phyloP scores from a whole-genome alignment of 2,888 invertebrate genomes.

The Onthophagus sagittarius region DNA sequence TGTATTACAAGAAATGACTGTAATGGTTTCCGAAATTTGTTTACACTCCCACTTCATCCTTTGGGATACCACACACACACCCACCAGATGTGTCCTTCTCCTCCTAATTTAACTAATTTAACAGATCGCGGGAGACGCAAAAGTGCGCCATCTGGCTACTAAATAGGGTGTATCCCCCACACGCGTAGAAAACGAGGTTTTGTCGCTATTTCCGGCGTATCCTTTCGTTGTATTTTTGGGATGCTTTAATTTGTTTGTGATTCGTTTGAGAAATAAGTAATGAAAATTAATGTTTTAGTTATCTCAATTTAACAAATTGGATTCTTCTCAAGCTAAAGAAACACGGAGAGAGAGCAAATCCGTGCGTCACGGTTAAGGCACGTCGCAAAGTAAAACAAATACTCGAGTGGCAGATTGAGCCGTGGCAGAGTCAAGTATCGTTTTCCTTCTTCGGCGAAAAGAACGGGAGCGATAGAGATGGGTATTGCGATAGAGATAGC shows the following conservation, averaged over 20 bases:
- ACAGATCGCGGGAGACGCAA: neutral
- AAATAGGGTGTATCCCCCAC: slow-evolving; percentile 5
- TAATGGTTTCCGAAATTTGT: neutral
- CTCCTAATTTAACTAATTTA: slow-evolving; percentile 1
- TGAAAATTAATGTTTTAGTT: too few species aligned
- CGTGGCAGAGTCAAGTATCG: neutral
- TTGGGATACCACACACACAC: neutral
- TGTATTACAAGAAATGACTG: neutral
- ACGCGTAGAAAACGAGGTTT: neutral
- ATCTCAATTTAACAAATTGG: too few species aligned
- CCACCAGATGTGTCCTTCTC: neutral
- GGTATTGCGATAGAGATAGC: neutral
- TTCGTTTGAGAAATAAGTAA: too few species aligned
- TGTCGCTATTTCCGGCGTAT: neutral
- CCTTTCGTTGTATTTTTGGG: slow-evolving; percentile 7
- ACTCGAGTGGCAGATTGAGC: neutral
- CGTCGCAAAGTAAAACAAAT: neutral
- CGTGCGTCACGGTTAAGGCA: neutral
- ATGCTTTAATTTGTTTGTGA: slow-evolving; percentile 2
- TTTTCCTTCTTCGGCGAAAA: neutral
- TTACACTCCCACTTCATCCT: neutral
- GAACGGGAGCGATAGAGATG: neutral
- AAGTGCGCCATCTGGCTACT: slow-evolving; percentile 2
- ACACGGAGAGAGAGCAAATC: neutral
- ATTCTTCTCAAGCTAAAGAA: too few species aligned